Conservation (phyloP, 2,888 invertebrate genomes). For the Leptopilina syphax region DNA sequence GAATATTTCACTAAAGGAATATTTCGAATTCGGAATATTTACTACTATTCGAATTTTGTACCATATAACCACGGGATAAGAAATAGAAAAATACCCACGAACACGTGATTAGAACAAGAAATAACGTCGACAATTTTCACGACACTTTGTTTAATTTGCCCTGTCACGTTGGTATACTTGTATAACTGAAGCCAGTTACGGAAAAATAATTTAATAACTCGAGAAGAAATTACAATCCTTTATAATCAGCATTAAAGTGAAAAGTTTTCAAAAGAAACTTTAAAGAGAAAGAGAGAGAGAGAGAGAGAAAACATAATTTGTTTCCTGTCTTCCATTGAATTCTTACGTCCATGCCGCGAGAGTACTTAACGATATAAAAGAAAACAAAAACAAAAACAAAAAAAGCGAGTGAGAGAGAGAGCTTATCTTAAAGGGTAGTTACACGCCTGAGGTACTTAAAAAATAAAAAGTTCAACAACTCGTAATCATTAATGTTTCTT, state of each 20-base stretch:
- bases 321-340: slow-evolving; percentile 44
- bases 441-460: background rate
- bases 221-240: background rate
- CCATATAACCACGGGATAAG: too few species aligned
- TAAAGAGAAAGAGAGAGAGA: too few species aligned
- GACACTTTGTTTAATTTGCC: background rate
- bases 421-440: slow-evolving; percentile 30
- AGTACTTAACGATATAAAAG: slow-evolving; percentile 47
- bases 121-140: too few species aligned
- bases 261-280: slow-evolving; percentile 26
- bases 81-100: too few species aligned
- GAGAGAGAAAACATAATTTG: slow-evolving; percentile 10
- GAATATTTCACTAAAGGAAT: too few species aligned
- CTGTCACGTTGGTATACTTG: background rate
- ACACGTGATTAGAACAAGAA: too few species aligned
- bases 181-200: background rate
- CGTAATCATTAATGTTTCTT: slow-evolving; percentile 25
- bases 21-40: too few species aligned
- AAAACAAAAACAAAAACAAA: too few species aligned
- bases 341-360: slow-evolving; percentile 48
- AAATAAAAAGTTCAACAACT: slow-evolving; percentile 32
- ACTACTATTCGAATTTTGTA: too few species aligned
- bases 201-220: slow-evolving; percentile 2
- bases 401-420: background rate
- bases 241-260: slow-evolving; percentile 1